Conservation (phyloP, 1,140 invertebrate species). For the Spodoptera frugiperda region DNA sequence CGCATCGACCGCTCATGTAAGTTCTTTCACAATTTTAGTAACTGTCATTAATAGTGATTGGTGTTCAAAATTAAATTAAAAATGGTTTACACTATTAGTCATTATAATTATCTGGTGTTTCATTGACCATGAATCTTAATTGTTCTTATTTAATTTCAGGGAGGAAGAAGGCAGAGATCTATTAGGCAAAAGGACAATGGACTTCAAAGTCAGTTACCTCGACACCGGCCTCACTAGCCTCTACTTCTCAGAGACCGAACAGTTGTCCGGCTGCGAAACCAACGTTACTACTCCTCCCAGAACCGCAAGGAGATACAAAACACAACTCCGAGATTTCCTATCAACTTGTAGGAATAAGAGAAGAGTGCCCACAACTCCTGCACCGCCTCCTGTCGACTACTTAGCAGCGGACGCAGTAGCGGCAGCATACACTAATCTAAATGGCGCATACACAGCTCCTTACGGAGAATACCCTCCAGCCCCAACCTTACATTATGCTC, state of each 20-base stretch:
- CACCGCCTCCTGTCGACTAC: conserved; percentile 82
- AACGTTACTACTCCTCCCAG: conserved; percentile 90
- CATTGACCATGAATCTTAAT: no score
- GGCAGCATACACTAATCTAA: conserved; percentile 93
- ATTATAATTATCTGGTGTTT: no score
- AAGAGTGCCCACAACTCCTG: conserved; percentile 88
- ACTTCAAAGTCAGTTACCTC: conserved; percentile 99
- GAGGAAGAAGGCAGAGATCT: conserved; percentile 99
- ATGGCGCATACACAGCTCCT: conserved; percentile 91
- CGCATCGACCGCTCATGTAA: conserved; percentile 98
- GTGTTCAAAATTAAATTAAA: no score
- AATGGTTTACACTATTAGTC: no score
- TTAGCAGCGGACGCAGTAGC: conserved; percentile 89
- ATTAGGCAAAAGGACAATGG: conserved; percentile 98
- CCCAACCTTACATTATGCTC: conserved; percentile 90
- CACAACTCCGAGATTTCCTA: conserved; percentile 96
- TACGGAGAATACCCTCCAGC: conserved; percentile 87
- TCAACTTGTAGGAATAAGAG: conserved; percentile 96
- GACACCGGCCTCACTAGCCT: conserved; percentile 96
- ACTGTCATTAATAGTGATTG: no score
- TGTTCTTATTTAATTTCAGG: conserved; percentile 87
- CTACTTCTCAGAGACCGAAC: conserved; percentile 95
- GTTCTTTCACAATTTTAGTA: conserved; percentile 60
- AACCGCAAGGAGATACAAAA: conserved; percentile 95
- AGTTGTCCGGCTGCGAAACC: conserved; percentile 88